phyloP scores from a whole-genome alignment of 2,113 vertebrate species.

The Excalfactoria chinensis region DNA sequence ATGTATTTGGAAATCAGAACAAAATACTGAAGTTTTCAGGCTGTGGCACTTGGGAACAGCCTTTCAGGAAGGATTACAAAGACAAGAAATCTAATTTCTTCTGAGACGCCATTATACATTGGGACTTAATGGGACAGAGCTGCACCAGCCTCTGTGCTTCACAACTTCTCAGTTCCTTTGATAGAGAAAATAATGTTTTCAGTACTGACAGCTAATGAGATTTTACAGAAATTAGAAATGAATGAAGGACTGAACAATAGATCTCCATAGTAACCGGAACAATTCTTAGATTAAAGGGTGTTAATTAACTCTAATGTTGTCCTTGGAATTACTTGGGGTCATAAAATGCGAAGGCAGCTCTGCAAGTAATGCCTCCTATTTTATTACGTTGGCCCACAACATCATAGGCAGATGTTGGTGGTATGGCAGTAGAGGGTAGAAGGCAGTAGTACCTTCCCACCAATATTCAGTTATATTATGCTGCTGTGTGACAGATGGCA shows the following conservation, averaged over 20 bases:
- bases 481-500: background rate
- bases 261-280: background rate
- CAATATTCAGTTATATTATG: background rate
- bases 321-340: background rate
- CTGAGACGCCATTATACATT: background rate
- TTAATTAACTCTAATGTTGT: background rate
- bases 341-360: background rate
- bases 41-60: background rate
- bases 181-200: background rate
- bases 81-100: background rate
- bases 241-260: background rate
- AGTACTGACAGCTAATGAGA: background rate
- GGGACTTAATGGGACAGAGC: background rate
- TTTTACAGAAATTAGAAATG: conserved; percentile 7
- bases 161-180: background rate
- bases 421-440: background rate
- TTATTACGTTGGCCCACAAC: background rate
- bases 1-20: background rate
- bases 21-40: background rate
- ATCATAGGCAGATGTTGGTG: background rate
- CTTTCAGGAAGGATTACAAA: background rate
- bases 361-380: background rate
- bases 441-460: background rate
- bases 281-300: background rate
- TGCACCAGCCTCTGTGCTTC: background rate